A percentile compares a stretch with the other conserved stretches of the same genome.
phyloP scores from a whole-genome alignment of 2,797 vertebrate species.

The Buphagus erythrorhynchus region DNA sequence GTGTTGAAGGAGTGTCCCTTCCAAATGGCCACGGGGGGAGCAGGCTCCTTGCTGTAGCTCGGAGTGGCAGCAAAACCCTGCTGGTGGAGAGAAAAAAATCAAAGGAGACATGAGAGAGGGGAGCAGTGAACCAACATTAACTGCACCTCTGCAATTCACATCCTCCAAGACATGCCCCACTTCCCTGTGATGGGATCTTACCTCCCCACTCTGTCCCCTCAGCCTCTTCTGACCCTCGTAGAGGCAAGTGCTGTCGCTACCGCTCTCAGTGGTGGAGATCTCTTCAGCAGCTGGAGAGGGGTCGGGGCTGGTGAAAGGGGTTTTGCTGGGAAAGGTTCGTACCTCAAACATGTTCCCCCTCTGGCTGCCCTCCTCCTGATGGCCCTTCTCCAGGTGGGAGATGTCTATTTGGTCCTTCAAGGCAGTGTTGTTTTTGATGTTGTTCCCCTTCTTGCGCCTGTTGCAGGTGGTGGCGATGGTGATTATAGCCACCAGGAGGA shows the following conservation, averaged over 20 bases:
- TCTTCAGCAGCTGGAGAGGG: conserved; percentile 81
- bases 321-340: conserved; percentile 86
- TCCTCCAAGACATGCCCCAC: neutral
- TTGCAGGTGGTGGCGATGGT: conserved; percentile 93
- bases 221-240: conserved; percentile 88
- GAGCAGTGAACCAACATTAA: neutral
- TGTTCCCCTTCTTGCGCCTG: conserved; percentile 82
- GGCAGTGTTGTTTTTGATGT: conserved; percentile 73
- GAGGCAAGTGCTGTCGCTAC: conserved; percentile 78
- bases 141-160: neutral
- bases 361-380: conserved; percentile 82
- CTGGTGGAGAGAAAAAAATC: neutral
- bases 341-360: conserved; percentile 87
- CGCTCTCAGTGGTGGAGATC: conserved; percentile 79
- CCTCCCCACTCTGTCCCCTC: conserved; percentile 87
- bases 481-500: conserved; percentile 92
- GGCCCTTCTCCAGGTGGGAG: conserved; percentile 83
- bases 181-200: conserved; percentile 45
- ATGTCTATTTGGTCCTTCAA: conserved; percentile 84
- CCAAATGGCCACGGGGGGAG: conserved; percentile 90
- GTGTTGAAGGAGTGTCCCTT: conserved; percentile 95
- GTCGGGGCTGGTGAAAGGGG: conserved; percentile 80
- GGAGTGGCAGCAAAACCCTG: conserved; percentile 89
- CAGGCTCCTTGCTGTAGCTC: conserved; percentile 86
- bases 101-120: neutral